Conservation (phyloP, 2,888 invertebrate species). For the Platycnemis pennipes region DNA sequence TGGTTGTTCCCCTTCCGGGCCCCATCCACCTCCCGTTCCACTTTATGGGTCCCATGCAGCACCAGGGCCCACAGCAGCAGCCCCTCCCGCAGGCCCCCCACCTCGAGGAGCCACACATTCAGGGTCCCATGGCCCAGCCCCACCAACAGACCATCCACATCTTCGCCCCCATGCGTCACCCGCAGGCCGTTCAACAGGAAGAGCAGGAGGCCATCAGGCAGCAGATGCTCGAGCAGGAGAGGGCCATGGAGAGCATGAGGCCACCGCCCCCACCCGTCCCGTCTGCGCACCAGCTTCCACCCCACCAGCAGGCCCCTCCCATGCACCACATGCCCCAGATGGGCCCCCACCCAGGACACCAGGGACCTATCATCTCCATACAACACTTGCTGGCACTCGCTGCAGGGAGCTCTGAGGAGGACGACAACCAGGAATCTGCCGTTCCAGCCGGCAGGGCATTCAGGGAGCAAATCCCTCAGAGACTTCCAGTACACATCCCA, state of each 20-base stretch:
- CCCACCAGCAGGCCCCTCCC: slow-evolving; percentile 68
- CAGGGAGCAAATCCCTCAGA: slow-evolving; percentile 42
- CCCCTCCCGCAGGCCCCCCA: slow-evolving; percentile 70
- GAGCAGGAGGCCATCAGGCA: slow-evolving; percentile 63
- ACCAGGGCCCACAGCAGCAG: slow-evolving; percentile 75
- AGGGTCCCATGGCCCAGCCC: slow-evolving; percentile 72
- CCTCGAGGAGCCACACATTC: slow-evolving; percentile 72
- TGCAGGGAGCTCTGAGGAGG: not conserved
- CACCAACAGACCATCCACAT: slow-evolving; percentile 70
- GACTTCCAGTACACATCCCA: slow-evolving; percentile 37
- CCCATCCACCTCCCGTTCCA: slow-evolving; percentile 73
- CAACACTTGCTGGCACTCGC: slow-evolving; percentile 28
- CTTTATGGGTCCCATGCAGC: slow-evolving; percentile 72
- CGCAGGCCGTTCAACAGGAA: slow-evolving; percentile 66
- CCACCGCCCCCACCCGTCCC: slow-evolving; percentile 18
- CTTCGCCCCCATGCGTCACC: slow-evolving; percentile 10
- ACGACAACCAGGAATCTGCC: not conserved
- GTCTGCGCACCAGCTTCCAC: slow-evolving; percentile 60
- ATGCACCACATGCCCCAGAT: slow-evolving; percentile 69
- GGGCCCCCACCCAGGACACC: slow-evolving; percentile 25
- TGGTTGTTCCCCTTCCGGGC: slow-evolving; percentile 74
- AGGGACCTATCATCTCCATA: slow-evolving; percentile 13
- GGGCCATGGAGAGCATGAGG: slow-evolving; percentile 49
- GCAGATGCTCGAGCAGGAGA: slow-evolving; percentile 34
- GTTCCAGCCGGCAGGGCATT: slow-evolving; percentile 21